Percentiles rank a stretch among this genome's conserved stretches.
These are phyloP conservation scores for Dissostichus mawsoni DNA, from an alignment of 2,113 vertebrate genomes.

Conservation along the genomic window DNA sequence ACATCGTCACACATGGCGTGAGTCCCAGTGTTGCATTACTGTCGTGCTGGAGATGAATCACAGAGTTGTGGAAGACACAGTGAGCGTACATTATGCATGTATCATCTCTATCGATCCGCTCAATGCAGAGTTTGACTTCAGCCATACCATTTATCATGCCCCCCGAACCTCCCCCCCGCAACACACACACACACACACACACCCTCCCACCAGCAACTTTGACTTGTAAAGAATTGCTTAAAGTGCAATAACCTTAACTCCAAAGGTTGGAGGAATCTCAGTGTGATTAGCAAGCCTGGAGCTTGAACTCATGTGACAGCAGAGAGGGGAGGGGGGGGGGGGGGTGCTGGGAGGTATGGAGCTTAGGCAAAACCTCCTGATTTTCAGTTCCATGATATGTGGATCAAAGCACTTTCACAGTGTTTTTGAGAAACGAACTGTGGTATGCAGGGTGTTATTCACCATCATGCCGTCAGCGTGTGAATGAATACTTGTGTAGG, in stretches of 20 bases:
- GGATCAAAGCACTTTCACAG: constrained; percentile 16
- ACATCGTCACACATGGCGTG: constrained; percentile 16
- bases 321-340: constrained; percentile 4
- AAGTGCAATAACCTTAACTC: constrained; percentile 57
- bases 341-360: background rate
- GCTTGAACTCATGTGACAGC: constrained; percentile 53
- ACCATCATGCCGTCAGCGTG: background rate
- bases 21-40: constrained; percentile 16
- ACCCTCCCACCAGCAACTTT: constrained; percentile 16
- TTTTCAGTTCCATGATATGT: constrained; percentile 7
- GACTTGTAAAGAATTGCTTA: constrained; percentile 61
- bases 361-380: constrained; percentile 14
- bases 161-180: background rate
- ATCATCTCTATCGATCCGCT: constrained; percentile 38
- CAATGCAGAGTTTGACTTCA: constrained; percentile 24
- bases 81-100: constrained; percentile 47
- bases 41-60: constrained; percentile 31
- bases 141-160: constrained; percentile 45
- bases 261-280: constrained; percentile 47
- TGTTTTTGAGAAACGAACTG: background rate
- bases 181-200: background rate
- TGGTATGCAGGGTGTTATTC: background rate
- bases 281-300: constrained; percentile 67
- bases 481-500: background rate
- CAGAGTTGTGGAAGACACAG: constrained; percentile 25